Conservation (phyloP, 2,888 invertebrate species). For the Anarsia innoxiella region DNA sequence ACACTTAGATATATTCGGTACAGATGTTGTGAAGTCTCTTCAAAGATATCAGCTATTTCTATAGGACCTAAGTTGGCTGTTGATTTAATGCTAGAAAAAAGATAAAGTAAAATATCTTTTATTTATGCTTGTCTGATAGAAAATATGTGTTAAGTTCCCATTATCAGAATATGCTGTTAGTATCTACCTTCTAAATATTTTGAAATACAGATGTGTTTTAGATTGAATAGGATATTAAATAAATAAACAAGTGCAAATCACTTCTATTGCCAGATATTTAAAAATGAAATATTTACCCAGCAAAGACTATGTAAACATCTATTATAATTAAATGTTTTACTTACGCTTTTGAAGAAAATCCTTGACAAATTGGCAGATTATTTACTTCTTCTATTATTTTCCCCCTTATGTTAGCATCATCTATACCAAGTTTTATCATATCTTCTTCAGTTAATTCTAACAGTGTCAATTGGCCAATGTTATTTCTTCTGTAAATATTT, state of each 20-base stretch:
- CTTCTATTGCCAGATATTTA: too few species aligned
- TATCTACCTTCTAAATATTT: too few species aligned
- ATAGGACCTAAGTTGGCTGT: slow-evolving; percentile 31
- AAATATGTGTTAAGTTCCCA: too few species aligned
- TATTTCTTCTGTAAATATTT: slow-evolving; percentile 43
- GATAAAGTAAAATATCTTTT: neutral
- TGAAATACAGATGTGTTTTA: too few species aligned
- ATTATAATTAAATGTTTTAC: slow-evolving; percentile 6
- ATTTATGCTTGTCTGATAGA: too few species aligned
- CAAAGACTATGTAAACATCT: too few species aligned
- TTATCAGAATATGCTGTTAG: too few species aligned
- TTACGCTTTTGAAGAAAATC: slow-evolving; percentile 27
- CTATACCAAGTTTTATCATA: slow-evolving; percentile 53
- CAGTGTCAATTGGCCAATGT: slow-evolving; percentile 60
- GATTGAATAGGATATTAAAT: neutral
- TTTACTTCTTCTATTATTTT: slow-evolving; percentile 52
- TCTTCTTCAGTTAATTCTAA: slow-evolving; percentile 60
- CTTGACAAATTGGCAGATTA: slow-evolving; percentile 55
- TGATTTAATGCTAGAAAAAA: slow-evolving; percentile 9
- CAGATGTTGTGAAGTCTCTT: slow-evolving; percentile 58
- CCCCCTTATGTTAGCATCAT: slow-evolving; percentile 42
- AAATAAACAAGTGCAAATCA: too few species aligned
- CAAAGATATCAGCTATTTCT: slow-evolving; percentile 53
- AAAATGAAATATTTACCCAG: too few species aligned
- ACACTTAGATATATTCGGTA: slow-evolving; percentile 59